Evolutionary conservation across 2,113 vertebrate genomes (phyloP).

Genomic region (Apistogramma diplotaenia): DNA sequence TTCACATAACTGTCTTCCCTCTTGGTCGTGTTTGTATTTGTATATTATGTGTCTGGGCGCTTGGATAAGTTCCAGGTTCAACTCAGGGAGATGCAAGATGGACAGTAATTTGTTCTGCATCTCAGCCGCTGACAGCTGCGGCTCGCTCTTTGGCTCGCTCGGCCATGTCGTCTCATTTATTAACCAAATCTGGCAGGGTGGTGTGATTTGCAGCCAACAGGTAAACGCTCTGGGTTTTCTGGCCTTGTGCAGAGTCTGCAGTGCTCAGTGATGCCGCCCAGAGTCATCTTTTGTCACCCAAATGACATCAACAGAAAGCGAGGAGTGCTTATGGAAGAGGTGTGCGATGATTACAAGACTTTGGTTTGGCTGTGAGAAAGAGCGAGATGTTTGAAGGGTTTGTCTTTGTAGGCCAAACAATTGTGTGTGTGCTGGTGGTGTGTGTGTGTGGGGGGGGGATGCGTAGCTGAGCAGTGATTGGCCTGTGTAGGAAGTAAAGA

Average conservation of each 20-base stretch:
- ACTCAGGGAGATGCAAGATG: slow-evolving; percentile 35
- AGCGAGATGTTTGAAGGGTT: slow-evolving; percentile 25
- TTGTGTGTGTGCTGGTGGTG: neutral
- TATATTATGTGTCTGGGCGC: neutral
- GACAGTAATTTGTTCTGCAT: slow-evolving; percentile 47
- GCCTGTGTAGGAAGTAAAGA: slow-evolving; percentile 43
- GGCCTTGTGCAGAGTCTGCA: neutral
- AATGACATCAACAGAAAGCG: neutral
- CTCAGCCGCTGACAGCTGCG: slow-evolving; percentile 45
- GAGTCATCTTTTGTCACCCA: neutral
- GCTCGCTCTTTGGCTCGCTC: slow-evolving; percentile 19
- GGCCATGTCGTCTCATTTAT: slow-evolving; percentile 14
- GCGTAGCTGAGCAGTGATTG: slow-evolving; percentile 23
- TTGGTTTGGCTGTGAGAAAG: slow-evolving; percentile 3
- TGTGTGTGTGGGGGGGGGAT: slow-evolving; percentile 1
- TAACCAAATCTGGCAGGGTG: slow-evolving; percentile 5
- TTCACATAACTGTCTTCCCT: neutral
- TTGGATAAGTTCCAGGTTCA: slow-evolving; percentile 17
- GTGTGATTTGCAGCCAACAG: slow-evolving; percentile 10
- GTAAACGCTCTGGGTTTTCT: slow-evolving; percentile 9
- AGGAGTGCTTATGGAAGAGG: neutral
- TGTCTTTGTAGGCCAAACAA: neutral
- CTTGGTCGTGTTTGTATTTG: neutral
- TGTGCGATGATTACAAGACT: neutral
- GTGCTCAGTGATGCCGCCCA: neutral